Evolutionary conservation across 2,888 invertebrate species (phyloP).

Genomic region (Ophion obscuratus): DNA sequence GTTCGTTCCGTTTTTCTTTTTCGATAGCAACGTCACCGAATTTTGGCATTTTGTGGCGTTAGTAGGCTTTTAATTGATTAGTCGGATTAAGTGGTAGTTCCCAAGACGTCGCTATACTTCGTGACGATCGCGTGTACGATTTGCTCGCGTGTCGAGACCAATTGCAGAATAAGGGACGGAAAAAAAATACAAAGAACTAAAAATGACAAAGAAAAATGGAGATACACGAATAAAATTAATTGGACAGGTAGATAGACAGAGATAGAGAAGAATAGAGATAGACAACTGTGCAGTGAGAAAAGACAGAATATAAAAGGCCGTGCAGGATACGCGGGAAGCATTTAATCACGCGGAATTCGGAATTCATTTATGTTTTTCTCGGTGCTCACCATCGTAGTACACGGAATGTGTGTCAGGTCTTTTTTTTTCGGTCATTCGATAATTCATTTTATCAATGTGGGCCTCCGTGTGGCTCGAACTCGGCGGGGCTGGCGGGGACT

Average conservation of each 20-base stretch:
- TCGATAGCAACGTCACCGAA: slow-evolving; percentile 21
- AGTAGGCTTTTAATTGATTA: slow-evolving; percentile 70
- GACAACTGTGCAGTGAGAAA: slow-evolving; percentile 65
- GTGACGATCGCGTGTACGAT: slow-evolving; percentile 56
- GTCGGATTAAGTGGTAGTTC: slow-evolving; percentile 65
- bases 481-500: slow-evolving; percentile 84
- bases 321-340: slow-evolving; percentile 72
- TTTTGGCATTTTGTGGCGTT: slow-evolving; percentile 55
- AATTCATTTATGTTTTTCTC: slow-evolving; percentile 76
- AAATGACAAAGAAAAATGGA: slow-evolving; percentile 49
- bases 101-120: slow-evolving; percentile 56
- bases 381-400: slow-evolving; percentile 83
- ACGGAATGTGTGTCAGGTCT: slow-evolving; percentile 69
- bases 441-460: slow-evolving; percentile 72
- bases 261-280: slow-evolving; percentile 48
- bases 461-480: slow-evolving; percentile 83
- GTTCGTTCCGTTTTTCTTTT: neutral
- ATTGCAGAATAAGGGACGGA: slow-evolving; percentile 49
- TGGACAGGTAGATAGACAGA: slow-evolving; percentile 50
- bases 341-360: slow-evolving; percentile 77
- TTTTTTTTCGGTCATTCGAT: slow-evolving; percentile 74
- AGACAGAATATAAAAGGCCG: slow-evolving; percentile 67
- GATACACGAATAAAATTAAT: slow-evolving; percentile 45
- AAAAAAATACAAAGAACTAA: slow-evolving; percentile 39
- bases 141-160: slow-evolving; percentile 38